These are phyloP conservation scores for Patiria pectinifera DNA, from an alignment of 53 echinoderm and acorn worm genomes.

Conservation along the genomic window DNA sequence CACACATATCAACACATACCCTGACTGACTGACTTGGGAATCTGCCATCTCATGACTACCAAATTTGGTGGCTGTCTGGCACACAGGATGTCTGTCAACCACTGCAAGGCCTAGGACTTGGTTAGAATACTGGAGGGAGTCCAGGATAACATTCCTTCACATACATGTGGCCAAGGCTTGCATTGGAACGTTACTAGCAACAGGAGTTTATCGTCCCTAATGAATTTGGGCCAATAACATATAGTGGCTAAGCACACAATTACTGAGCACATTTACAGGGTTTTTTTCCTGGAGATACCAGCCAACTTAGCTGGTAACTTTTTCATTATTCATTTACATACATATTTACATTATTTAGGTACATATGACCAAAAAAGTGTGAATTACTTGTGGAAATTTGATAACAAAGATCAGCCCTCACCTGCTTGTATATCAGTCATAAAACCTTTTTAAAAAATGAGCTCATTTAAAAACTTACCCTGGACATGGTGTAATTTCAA, in stretches of 20 bases:
- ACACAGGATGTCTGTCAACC: neutral
- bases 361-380: too few relatives aligned
- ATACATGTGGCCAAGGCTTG: neutral
- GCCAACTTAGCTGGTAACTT: too few relatives aligned
- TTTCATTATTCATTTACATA: too few relatives aligned
- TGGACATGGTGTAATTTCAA: too few relatives aligned
- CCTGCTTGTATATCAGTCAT: too few relatives aligned
- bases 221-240: neutral
- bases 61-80: constrained; percentile 44
- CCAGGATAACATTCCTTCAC: neutral
- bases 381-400: too few relatives aligned
- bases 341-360: too few relatives aligned
- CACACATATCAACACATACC: neutral
- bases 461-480: too few relatives aligned
- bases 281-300: too few relatives aligned
- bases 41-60: constrained; percentile 33
- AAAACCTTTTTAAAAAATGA: too few relatives aligned
- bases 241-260: neutral
- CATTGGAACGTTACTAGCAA: neutral
- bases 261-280: neutral
- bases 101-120: neutral
- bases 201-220: neutral
- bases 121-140: neutral
- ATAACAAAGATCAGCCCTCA: too few relatives aligned
- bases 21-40: neutral